A percentile compares a stretch with the other conserved stretches of the same genome.
Conservation (phyloP, 2,113 vertebrate genomes). For the Pseudois nayaur region DNA sequence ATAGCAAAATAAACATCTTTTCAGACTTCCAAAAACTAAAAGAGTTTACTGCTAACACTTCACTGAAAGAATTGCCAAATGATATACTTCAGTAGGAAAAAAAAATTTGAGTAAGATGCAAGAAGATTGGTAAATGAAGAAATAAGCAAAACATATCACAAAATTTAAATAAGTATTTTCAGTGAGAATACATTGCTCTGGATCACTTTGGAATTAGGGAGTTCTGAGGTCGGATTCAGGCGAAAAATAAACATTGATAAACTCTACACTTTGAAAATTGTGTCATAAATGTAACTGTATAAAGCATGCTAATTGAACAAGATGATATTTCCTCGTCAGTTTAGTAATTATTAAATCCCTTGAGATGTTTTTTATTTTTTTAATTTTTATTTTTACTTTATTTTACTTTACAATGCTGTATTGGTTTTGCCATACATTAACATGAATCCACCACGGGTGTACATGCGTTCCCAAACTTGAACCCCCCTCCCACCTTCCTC, state of each 20-base stretch:
- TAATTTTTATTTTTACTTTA: too few relatives aligned
- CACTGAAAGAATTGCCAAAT: conserved; percentile 4
- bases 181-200: background rate
- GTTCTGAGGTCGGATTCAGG: background rate
- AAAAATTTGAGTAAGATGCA: background rate
- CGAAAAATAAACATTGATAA: background rate
- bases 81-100: background rate
- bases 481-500: too few relatives aligned
- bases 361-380: background rate
- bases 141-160: background rate
- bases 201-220: background rate
- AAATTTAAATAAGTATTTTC: background rate
- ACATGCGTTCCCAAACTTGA: too few relatives aligned
- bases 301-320: background rate
- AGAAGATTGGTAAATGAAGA: background rate
- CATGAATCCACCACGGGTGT: too few relatives aligned
- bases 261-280: background rate
- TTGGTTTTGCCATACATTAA: too few relatives aligned
- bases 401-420: too few relatives aligned
- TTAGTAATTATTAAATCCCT: background rate
- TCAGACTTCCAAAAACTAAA: background rate
- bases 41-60: background rate
- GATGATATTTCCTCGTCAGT: background rate
- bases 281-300: background rate
- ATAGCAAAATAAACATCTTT: conserved; percentile 6